phyloP scores from a whole-genome alignment of 2,888 invertebrate species.

The Ditula angustiorana region DNA sequence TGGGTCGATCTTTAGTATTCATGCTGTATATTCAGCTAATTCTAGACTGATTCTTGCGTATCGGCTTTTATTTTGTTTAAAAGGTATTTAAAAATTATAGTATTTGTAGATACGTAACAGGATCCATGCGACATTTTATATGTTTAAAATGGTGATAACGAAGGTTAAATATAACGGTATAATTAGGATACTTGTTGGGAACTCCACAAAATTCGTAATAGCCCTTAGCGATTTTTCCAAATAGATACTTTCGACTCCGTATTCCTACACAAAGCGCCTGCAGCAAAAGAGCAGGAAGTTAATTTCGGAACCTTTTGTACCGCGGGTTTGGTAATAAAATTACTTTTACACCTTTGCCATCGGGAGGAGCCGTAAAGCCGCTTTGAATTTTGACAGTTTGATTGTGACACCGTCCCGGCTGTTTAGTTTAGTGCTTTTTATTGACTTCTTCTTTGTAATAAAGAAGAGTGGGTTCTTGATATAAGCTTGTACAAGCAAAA shows the following conservation, averaged over 20 bases:
- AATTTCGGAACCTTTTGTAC: slow-evolving; percentile 16
- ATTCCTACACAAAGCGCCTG: not conserved
- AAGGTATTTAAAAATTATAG: no score
- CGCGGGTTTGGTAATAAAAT: slow-evolving; percentile 17
- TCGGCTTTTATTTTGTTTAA: no score
- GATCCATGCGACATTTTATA: no score
- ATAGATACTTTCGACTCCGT: slow-evolving; percentile 10
- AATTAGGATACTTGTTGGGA: slow-evolving; percentile 7
- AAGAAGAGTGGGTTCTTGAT: not conserved
- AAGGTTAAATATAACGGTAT: no score
- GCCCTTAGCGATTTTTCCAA: slow-evolving; percentile 13
- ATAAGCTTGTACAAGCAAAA: not conserved
- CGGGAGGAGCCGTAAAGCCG: not conserved
- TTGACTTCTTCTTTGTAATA: not conserved
- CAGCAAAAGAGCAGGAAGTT: slow-evolving; percentile 6
- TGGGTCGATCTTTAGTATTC: not conserved
- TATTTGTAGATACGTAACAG: no score
- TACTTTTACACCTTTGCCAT: slow-evolving; percentile 26
- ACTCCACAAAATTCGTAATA: slow-evolving; percentile 12
- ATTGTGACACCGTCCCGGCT: slow-evolving; percentile 1
- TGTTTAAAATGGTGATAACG: no score
- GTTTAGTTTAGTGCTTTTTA: not conserved
- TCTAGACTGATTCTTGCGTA: no score
- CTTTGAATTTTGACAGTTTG: slow-evolving; percentile 20
- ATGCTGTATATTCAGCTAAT: not conserved